These are phyloP conservation scores for Colius striatus DNA, from an alignment of 2,113 vertebrate species.

Conservation along the genomic window DNA sequence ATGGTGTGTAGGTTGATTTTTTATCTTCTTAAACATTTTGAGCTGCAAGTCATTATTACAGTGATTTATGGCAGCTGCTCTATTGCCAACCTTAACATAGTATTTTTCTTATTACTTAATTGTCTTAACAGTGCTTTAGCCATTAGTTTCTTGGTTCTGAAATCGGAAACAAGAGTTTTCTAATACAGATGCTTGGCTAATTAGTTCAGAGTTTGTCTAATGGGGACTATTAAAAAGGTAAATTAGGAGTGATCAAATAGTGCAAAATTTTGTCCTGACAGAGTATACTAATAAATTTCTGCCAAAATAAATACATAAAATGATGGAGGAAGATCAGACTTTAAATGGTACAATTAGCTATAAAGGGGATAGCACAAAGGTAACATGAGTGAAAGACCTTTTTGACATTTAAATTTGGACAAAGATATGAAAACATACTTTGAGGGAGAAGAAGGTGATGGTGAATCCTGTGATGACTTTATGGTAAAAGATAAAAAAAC, in stretches of 20 bases:
- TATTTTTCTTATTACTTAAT: constrained; percentile 84
- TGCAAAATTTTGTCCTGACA: constrained; percentile 79
- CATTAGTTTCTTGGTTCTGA: constrained; percentile 80
- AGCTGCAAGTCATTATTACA: constrained; percentile 68
- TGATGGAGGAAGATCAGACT: neutral
- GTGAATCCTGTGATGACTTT: neutral
- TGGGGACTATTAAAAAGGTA: constrained; percentile 82
- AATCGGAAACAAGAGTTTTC: constrained; percentile 77
- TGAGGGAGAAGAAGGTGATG: accelerated
- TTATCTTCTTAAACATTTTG: constrained; percentile 69
- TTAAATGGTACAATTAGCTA: constrained; percentile 19
- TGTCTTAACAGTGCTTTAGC: constrained; percentile 76
- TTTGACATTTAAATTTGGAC: neutral
- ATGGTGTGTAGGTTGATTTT: constrained; percentile 54
- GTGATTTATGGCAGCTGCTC: constrained; percentile 77
- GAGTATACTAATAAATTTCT: constrained; percentile 66
- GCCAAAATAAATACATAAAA: constrained; percentile 23
- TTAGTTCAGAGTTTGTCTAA: constrained; percentile 82
- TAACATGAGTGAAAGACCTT: neutral
- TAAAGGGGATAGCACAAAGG: neutral
- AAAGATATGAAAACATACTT: neutral
- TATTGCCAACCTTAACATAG: constrained; percentile 72
- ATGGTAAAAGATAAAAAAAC: neutral
- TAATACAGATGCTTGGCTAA: constrained; percentile 80
- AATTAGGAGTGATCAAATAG: constrained; percentile 81